Base-by-base conservation (phyloP, 2,888 invertebrate species). In the Pyrrhia umbra region DNA sequence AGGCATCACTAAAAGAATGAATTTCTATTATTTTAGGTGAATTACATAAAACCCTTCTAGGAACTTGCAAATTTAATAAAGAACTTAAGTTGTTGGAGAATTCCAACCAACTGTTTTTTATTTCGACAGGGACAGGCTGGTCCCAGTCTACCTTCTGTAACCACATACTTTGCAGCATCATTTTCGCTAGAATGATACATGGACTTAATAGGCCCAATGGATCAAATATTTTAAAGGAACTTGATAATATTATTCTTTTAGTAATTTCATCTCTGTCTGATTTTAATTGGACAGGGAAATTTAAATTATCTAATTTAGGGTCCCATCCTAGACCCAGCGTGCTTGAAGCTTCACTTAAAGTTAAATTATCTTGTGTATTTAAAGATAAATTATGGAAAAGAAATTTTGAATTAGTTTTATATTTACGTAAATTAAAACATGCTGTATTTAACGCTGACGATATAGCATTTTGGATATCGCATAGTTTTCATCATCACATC, bases 111-210 rank as follows among this genome's bases (percentile, higher is more conserved):
- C 23, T 23, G 2, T 23, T 6, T 6, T 23, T 6, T 23, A 80
- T 72, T 5, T 73, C 52, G 6, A 47, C 2, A 2, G 80, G 56
- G 0, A 82, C 71, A 0, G 70, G 62, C 6, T 80, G 56, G 37
- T 82, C 81, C 79, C 82, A 81, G 34, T 63, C 73, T 15, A 78
- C 1, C n/a, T 73, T 77, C 45, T 25, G n/a, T 16, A 55, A 23
- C 50, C n/a, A 80, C 9, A 15, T 69, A 68, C 65, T 75, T 76
- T 25, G 74, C 40, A 52, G 23, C 37, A 42, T 37, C 0, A 52
- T 60, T 47, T 54, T 60, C 10, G 52, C 34, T 15, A 15, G 25
- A 6, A 77, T 58, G 10, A 62, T 43, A 9, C 20, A 6, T 4
- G 66, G 63, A 25, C 64, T 58, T 5, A 69, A 10, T 0, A 69